Evolutionary conservation across 1,140 invertebrate genomes (phyloP).

Genomic region (Octopus sinensis): DNA sequence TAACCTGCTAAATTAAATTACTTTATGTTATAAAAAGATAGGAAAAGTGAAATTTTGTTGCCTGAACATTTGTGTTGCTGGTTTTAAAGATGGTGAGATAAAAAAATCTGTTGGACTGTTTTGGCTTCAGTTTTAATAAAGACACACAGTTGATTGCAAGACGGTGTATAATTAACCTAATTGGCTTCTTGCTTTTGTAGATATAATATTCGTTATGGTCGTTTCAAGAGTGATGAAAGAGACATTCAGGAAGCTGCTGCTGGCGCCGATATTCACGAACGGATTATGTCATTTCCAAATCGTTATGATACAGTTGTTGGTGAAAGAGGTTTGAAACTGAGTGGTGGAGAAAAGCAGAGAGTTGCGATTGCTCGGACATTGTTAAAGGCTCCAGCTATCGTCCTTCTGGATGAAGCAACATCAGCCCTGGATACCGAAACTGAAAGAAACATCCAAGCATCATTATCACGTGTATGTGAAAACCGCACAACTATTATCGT

Average conservation of each 20-base stretch:
- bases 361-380: constrained; percentile 57
- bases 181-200: constrained; percentile 52
- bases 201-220: constrained; percentile 94
- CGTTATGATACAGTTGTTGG: constrained; percentile 72
- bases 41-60: too few relatives aligned
- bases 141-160: background rate
- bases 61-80: too few relatives aligned
- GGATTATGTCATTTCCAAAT: constrained; percentile 85
- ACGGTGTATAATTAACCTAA: background rate
- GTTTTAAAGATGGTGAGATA: too few relatives aligned
- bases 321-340: constrained; percentile 64
- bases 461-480: constrained; percentile 59
- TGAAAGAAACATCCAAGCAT: constrained; percentile 55
- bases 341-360: constrained; percentile 74
- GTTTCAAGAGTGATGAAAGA: constrained; percentile 71
- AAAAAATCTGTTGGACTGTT: too few relatives aligned
- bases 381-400: constrained; percentile 53
- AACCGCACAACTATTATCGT: constrained; percentile 89
- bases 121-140: too few relatives aligned
- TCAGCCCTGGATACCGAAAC: constrained; percentile 57
- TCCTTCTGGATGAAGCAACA: constrained; percentile 58
- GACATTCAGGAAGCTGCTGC: constrained; percentile 86
- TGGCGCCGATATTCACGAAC: constrained; percentile 90
- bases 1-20: too few relatives aligned
- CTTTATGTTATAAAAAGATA: too few relatives aligned